Base-by-base conservation (phyloP, 1,140 invertebrate genomes). In the Hypsibius dujardini region DNA sequence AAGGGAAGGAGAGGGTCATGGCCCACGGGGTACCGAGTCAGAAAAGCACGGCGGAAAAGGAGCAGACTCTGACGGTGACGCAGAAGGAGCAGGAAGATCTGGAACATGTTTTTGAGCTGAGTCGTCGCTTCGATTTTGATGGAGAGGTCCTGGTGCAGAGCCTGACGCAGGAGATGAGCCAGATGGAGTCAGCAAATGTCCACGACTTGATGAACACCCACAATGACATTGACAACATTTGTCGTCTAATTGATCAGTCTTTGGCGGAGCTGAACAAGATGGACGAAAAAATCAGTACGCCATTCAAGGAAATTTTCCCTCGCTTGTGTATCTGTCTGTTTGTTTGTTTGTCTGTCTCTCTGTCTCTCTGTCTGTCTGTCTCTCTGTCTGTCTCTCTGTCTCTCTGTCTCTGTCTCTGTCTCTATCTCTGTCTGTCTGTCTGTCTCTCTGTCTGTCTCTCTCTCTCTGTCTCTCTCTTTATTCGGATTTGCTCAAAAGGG, bases 141-240 rank as follows among this genome's bases (percentile, higher is more conserved):
- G 62, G 12, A 45, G 62, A 12, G 7, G 62, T 42, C 3, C 42
- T 67, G 42, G 45, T 67, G 12, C 12, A 67, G 45, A 42, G 3
- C 3, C 62, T 67, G 12, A 67, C 62, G 3, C 12, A 67, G 42
- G 62, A 67, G 3, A 67, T 67, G 12, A 45, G 62, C 62, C 62
- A 67, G 62, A 67, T 67, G 62, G 62, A 67, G 42, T 67, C 62
- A 3, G 62, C 62, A 7, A 67, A 67, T 42, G 62, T 67, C 12
- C 62, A 67, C 45, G 62, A 67, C 45, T 45, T 67, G 62, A 67
- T 67, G 62, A 67, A 67, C 42, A 67, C 62, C 62, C 62, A 67
- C 42, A 67, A 67, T 42, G 62, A 67, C 42, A 67, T 67, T 42
- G 62, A 67, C 3, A 67, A 67, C 45, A 67, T 67, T 42, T 67